Conservation (phyloP, 2,888 invertebrate species). For the Drosophila melanosoma region DNA sequence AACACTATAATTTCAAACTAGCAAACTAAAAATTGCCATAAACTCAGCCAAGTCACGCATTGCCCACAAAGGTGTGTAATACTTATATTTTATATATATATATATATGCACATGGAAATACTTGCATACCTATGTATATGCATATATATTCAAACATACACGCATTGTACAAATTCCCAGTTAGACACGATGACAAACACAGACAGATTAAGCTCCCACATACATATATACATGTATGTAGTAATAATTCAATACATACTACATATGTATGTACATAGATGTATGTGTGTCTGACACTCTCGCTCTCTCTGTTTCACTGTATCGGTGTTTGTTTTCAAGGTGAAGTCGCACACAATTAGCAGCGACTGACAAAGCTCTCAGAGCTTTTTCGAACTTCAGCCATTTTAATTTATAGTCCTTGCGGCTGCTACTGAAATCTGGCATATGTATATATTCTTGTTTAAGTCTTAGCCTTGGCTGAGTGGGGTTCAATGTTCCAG, state of each 20-base stretch:
- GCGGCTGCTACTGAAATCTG: slow-evolving; percentile 16
- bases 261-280: neutral
- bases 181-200: slow-evolving; percentile 40
- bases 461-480: neutral
- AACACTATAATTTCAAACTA: slow-evolving; percentile 4
- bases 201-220: slow-evolving; percentile 40
- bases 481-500: slow-evolving; percentile 38
- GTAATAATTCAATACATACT: slow-evolving; percentile 23
- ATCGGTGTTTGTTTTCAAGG: slow-evolving; percentile 59
- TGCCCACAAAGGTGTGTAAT: slow-evolving; percentile 4
- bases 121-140: neutral
- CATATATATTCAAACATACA: slow-evolving; percentile 1
- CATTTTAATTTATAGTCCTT: slow-evolving; percentile 37
- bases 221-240: slow-evolving; percentile 18
- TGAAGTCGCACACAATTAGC: slow-evolving; percentile 57
- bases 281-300: slow-evolving; percentile 5
- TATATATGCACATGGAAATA: slow-evolving; percentile 1
- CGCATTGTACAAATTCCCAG: slow-evolving; percentile 12
- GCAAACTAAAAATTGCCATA: neutral
- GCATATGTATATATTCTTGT: slow-evolving; percentile 4
- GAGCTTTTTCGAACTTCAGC: slow-evolving; percentile 68
- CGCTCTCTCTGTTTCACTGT: slow-evolving; percentile 15
- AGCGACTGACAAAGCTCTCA: slow-evolving; percentile 41
- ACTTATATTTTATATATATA: slow-evolving; percentile 3
- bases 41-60: slow-evolving; percentile 4